phyloP scores from a whole-genome alignment of 2,113 vertebrate species.

The Pao palembangensis region DNA sequence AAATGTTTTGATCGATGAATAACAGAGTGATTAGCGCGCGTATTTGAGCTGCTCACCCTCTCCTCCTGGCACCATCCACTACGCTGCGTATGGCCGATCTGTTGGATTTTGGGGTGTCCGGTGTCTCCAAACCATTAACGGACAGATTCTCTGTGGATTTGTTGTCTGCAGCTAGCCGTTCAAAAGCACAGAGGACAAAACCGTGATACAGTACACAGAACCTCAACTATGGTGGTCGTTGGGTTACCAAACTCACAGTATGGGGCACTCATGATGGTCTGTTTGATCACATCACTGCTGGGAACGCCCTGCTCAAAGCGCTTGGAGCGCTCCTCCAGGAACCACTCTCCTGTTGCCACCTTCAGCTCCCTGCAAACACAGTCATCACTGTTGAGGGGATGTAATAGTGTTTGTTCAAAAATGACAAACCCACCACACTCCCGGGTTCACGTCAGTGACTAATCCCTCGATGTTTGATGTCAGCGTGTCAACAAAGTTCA shows the following conservation, averaged over 20 bases:
- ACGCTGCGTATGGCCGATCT: conserved; percentile 64
- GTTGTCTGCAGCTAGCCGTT: conserved; percentile 37
- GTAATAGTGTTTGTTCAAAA: neutral
- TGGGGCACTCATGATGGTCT: conserved; percentile 83
- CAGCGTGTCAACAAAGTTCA: neutral
- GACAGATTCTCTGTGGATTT: conserved; percentile 38
- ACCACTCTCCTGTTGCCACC: conserved; percentile 94
- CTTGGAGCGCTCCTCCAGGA: conserved; percentile 92
- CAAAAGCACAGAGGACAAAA: neutral
- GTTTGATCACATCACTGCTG: conserved; percentile 85
- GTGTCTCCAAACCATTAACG: conserved; percentile 33
- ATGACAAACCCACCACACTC: neutral
- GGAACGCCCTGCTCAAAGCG: conserved; percentile 81
- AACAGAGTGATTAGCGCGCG: neutral
- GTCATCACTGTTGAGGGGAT: neutral
- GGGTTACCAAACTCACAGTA: conserved; percentile 71
- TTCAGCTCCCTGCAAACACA: conserved; percentile 81
- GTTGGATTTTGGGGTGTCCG: conserved; percentile 65
- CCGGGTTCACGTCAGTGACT: neutral
- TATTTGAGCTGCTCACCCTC: conserved; percentile 74
- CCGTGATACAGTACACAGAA: neutral
- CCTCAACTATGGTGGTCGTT: neutral
- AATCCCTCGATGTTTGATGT: neutral
- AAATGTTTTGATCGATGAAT: too few relatives aligned
- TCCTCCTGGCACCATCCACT: conserved; percentile 71